phyloP scores from a whole-genome alignment of 1,140 invertebrate genomes.

The Anastatus disparis region DNA sequence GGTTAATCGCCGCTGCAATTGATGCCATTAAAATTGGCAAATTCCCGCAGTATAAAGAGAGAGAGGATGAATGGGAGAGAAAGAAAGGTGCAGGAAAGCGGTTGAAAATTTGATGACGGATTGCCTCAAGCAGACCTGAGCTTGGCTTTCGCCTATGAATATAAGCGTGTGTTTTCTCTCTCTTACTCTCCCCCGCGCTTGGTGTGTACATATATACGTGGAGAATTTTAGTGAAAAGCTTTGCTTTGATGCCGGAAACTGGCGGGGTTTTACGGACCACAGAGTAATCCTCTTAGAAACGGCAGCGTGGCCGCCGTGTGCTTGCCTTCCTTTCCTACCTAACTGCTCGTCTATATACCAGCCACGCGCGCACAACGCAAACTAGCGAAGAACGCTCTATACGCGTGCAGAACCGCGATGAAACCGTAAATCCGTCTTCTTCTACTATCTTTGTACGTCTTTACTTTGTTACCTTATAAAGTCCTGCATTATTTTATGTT shows the following conservation, averaged over 20 bases:
- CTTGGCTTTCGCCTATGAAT: not conserved
- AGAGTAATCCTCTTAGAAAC: constrained; percentile 56
- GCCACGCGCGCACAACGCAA: too few relatives aligned
- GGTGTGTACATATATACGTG: too few relatives aligned
- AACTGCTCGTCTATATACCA: too few relatives aligned
- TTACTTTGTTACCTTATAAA: constrained; percentile 1
- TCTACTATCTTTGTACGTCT: not conserved
- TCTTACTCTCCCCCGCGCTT: too few relatives aligned
- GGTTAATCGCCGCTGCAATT: not conserved
- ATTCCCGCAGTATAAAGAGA: not conserved
- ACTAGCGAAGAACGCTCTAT: too few relatives aligned
- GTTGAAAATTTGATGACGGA: not conserved
- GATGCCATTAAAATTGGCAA: not conserved
- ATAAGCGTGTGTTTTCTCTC: too few relatives aligned
- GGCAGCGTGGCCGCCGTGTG: constrained; percentile 36
- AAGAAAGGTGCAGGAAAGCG: not conserved
- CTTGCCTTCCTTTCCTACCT: not conserved
- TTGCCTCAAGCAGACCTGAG: not conserved
- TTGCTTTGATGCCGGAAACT: constrained; percentile 50
- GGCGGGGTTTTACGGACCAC: constrained; percentile 51
- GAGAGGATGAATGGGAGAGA: too few relatives aligned
- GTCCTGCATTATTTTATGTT: not conserved
- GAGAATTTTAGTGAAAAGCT: constrained; percentile 48
- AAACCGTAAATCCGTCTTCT: constrained; percentile 19
- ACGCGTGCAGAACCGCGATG: constrained; percentile 24